Evolutionary conservation across 1,140 invertebrate genomes (phyloP).

Genomic region (Papilio machaon): DNA sequence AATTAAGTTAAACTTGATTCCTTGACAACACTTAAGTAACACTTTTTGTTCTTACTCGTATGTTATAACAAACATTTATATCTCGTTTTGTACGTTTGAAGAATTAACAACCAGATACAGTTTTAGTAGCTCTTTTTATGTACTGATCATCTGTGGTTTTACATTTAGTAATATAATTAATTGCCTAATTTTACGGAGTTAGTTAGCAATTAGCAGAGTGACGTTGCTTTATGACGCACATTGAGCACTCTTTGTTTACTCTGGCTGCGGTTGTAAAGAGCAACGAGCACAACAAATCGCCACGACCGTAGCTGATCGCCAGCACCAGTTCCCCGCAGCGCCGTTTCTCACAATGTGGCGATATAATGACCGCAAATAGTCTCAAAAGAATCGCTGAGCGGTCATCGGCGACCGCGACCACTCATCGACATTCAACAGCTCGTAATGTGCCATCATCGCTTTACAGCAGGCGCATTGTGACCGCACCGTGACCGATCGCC

Average conservation of each 20-base stretch:
- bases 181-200: constrained; percentile 1
- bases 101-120: no score
- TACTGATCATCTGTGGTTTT: not conserved
- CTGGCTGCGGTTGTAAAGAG: constrained; percentile 10
- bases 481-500: constrained; percentile 58
- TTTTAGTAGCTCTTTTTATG: not conserved
- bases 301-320: not conserved
- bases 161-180: not conserved
- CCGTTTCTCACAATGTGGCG: constrained; percentile 54
- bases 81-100: no score
- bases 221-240: constrained; percentile 5
- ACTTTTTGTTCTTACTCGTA: no score
- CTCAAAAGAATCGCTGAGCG: constrained; percentile 56
- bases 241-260: constrained; percentile 7
- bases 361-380: constrained; percentile 49
- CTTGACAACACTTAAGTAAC: not conserved
- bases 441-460: constrained; percentile 66
- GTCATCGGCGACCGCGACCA: constrained; percentile 56
- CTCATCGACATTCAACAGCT: constrained; percentile 54
- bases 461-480: constrained; percentile 53
- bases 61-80: no score
- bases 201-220: constrained; percentile 13
- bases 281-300: constrained; percentile 44
- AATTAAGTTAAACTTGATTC: not conserved
- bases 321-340: constrained; percentile 28